phyloP scores from a whole-genome alignment of 2,888 invertebrate genomes.

The Xestia ashworthii region DNA sequence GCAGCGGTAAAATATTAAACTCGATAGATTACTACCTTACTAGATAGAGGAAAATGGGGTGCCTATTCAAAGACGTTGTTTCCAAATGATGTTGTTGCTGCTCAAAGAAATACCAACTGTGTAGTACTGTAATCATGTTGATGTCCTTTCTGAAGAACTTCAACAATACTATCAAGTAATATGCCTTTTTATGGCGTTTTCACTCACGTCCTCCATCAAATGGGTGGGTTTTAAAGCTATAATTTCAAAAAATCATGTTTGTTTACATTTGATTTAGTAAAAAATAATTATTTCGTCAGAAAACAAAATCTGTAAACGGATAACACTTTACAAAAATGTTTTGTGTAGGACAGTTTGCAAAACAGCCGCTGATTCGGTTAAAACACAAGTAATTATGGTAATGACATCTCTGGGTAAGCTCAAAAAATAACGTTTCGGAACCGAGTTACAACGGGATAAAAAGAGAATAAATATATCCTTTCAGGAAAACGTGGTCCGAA shows the following conservation, averaged over 20 bases:
- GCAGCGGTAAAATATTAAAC: slow-evolving; percentile 59
- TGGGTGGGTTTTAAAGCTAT: not conserved
- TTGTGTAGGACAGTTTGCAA: slow-evolving; percentile 30
- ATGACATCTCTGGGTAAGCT: slow-evolving; percentile 39
- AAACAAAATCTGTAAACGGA: not conserved
- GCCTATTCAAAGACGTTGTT: not conserved
- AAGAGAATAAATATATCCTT: not conserved
- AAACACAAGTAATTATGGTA: slow-evolving; percentile 48
- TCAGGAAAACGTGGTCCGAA: not conserved
- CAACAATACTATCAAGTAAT: not conserved
- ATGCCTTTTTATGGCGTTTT: not conserved
- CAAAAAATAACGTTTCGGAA: slow-evolving; percentile 31
- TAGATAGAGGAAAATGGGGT: not conserved
- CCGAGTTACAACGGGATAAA: not conserved
- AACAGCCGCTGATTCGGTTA: slow-evolving; percentile 20
- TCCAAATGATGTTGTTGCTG: not conserved
- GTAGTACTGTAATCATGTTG: not conserved
- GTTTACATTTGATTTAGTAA: not conserved
- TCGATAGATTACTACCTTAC: slow-evolving; percentile 55
- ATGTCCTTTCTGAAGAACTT: not conserved
- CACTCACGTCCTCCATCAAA: not conserved
- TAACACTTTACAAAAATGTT: slow-evolving; percentile 13
- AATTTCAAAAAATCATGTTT: not conserved
- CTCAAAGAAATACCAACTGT: not conserved
- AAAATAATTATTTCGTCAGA: not conserved